These are phyloP conservation scores for Myrmophylax atrothorax DNA, from an alignment of 2,113 vertebrate genomes.

Conservation along the genomic window DNA sequence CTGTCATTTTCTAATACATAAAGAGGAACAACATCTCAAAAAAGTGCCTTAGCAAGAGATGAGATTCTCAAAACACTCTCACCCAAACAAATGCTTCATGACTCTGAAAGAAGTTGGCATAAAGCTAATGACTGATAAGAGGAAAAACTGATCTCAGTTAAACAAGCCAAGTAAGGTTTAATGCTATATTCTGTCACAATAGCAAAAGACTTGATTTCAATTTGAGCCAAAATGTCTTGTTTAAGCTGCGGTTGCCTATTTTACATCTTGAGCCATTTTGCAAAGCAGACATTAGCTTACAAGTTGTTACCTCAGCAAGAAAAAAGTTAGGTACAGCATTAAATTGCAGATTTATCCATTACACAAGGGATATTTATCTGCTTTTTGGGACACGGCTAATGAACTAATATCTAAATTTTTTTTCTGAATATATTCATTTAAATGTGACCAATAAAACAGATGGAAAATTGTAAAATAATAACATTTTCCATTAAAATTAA, in stretches of 20 bases:
- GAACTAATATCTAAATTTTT: not conserved
- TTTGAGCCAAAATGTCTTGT: not conserved
- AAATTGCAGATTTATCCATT: not conserved
- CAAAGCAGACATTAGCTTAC: not conserved
- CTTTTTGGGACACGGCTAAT: not conserved
- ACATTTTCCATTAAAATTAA: not conserved
- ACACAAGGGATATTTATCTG: not conserved
- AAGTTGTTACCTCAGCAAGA: not conserved
- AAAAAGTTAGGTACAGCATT: not conserved
- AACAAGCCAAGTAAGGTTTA: not conserved
- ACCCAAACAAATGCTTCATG: not conserved
- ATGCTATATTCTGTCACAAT: not conserved
- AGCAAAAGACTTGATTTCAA: not conserved
- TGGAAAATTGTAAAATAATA: not conserved
- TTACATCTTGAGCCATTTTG: not conserved
- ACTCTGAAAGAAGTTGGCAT: not conserved
- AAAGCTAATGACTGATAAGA: not conserved
- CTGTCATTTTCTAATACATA: not conserved
- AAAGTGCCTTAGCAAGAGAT: not conserved
- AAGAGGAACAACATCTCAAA: not conserved
- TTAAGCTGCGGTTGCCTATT: not conserved
- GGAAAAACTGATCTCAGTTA: not conserved
- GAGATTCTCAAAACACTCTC: not conserved
- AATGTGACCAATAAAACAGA: not conserved
- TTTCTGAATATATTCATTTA: not conserved